Base-by-base conservation (phyloP, 2,888 invertebrate genomes). In the Stomorhina lunata region DNA sequence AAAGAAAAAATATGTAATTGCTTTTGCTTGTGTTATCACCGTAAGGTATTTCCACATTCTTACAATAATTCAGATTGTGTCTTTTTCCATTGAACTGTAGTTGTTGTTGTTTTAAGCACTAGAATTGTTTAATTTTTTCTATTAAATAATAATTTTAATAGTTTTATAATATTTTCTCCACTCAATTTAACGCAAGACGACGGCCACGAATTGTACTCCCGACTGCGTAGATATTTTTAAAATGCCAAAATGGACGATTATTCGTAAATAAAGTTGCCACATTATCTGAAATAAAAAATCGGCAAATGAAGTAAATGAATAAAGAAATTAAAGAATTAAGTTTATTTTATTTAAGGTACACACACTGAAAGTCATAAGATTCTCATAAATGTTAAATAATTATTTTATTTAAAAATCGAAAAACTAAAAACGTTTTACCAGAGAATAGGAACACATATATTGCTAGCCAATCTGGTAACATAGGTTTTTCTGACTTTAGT, bases 141-240 rank as follows among this genome's bases (percentile, higher is more conserved):
- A 50, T 53, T 45, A 63, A 65, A 66, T 29, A 34, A 53, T 53
- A 48, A 27, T 40, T 34, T 72, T 20, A 59, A 53, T 27, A 45
- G 69, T 40, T 55, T 80, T 69, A 37, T 29, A 32, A 65, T n/a
- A 65, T 34, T 73, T 73, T 48, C n/a, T n/a, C n/a, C 45, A 66
- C 34, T 68, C 34, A 66, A 53, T 53, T 77, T 32, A 53, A 59
- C 55, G 15, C 53, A 61, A 53, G 45, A 63, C 77, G 71, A 81
- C 57, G 66, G 66, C 53, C 80, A 81, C 76, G 82, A 85, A 86
- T 83, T 84, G 79, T 78, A 84, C 84, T 84, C 84, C 85, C 80
- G 85, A 87, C 84, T 86, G 86, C 87, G 87, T 87, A 87, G 87
- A 86, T 87, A 87, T 87, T 87, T 87, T 87, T 87, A 87, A 87